Evolutionary conservation across 2,888 invertebrate genomes (phyloP).

Genomic region (Agonum fuliginosum): DNA sequence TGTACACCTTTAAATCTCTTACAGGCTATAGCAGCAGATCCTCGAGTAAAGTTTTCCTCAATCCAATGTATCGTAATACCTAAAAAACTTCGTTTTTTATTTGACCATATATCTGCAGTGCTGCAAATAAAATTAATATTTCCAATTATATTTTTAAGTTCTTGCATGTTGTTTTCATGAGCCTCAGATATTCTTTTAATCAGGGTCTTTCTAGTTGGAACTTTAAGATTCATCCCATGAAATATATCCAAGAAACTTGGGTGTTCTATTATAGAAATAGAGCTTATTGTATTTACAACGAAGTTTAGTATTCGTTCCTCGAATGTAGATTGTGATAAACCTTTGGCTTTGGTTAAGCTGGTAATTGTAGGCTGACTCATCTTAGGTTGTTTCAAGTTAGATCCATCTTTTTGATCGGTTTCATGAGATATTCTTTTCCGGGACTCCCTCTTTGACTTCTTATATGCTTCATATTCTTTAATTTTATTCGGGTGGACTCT

Average conservation of each 20-base stretch:
- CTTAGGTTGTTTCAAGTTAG: neutral
- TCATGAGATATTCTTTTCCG: neutral
- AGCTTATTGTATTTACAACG: neutral
- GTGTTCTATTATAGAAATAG: neutral
- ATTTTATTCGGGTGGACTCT: neutral
- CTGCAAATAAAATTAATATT: neutral
- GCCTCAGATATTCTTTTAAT: neutral
- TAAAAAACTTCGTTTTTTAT: neutral
- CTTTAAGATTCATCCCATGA: neutral
- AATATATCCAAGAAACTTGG: neutral
- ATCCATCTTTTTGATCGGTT: neutral
- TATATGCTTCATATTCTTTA: slow-evolving; percentile 11
- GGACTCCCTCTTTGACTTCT: neutral
- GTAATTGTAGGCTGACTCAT: neutral
- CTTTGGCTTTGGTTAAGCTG: neutral
- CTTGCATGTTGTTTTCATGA: neutral
- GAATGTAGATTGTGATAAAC: neutral
- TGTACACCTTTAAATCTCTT: slow-evolving; percentile 61
- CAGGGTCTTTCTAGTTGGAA: no score
- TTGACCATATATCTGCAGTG: neutral
- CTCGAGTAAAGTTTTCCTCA: slow-evolving; percentile 42
- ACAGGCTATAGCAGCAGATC: slow-evolving; percentile 61
- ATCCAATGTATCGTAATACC: neutral
- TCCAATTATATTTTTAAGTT: neutral
- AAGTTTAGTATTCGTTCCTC: neutral